These are phyloP conservation scores for Tetramorium parvispinum DNA, from an alignment of 1,140 invertebrate genomes.

Conservation along the genomic window DNA sequence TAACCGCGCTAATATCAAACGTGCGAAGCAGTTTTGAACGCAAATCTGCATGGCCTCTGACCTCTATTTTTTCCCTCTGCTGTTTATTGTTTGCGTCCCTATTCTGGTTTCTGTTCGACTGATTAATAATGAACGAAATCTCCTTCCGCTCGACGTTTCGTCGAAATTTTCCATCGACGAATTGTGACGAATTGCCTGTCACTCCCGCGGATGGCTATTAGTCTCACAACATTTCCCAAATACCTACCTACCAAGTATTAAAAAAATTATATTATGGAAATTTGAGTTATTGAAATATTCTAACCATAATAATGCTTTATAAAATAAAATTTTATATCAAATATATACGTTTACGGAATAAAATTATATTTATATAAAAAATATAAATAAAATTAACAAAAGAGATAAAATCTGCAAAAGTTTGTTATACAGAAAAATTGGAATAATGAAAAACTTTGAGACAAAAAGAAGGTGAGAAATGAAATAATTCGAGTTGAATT, in stretches of 20 bases:
- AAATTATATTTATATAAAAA: background rate
- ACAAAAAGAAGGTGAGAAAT: background rate
- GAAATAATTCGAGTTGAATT: background rate
- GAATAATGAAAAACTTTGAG: no score
- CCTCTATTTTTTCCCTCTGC: background rate
- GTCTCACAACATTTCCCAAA: background rate
- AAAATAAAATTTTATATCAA: background rate
- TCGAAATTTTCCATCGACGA: background rate
- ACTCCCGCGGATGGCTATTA: background rate
- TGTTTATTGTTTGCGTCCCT: conserved; percentile 25
- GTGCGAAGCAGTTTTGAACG: background rate
- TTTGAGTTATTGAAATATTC: background rate
- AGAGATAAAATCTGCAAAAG: background rate
- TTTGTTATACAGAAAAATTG: background rate
- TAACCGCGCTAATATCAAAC: conserved; percentile 33
- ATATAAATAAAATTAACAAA: background rate
- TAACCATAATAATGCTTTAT: background rate
- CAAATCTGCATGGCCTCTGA: background rate
- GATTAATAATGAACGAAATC: conserved; percentile 36
- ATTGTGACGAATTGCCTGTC: conserved; percentile 8
- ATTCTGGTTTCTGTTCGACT: conserved; percentile 11
- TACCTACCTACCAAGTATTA: background rate
- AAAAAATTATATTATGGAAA: background rate
- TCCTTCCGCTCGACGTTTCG: background rate
- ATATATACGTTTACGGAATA: background rate